These are phyloP conservation scores for Psilopogon haemacephalus DNA, from an alignment of 2,113 vertebrate genomes.

Conservation along the genomic window DNA sequence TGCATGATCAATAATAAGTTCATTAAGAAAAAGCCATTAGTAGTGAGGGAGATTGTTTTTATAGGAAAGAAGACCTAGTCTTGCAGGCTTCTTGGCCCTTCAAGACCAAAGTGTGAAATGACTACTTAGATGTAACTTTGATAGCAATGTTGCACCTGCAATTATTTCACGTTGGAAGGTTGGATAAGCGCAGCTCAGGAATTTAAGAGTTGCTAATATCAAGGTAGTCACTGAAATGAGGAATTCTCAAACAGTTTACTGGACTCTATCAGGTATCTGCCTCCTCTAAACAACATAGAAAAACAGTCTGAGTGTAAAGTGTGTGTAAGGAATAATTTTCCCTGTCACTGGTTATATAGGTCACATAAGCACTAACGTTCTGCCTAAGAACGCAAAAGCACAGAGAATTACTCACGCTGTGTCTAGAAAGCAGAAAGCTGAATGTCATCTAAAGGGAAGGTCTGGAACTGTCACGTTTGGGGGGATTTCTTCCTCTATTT, in stretches of 20 bases:
- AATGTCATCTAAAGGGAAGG: background rate
- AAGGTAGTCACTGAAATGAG: background rate
- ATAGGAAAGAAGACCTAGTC: background rate
- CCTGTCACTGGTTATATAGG: constrained; percentile 45
- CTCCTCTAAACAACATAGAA: background rate
- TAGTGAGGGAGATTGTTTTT: background rate
- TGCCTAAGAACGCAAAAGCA: constrained; percentile 2
- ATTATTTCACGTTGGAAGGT: background rate
- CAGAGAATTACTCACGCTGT: background rate
- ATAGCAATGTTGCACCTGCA: background rate
- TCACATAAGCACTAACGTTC: constrained; percentile 23
- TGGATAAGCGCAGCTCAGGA: background rate
- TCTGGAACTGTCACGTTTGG: background rate
- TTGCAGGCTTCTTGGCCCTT: background rate
- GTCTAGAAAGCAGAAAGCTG: background rate
- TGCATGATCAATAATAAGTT: background rate
- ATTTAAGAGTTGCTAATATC: background rate
- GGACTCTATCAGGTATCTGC: background rate
- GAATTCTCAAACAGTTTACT: background rate
- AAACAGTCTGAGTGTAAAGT: background rate
- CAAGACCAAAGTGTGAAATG: background rate
- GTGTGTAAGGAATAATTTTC: background rate
- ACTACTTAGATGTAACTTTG: background rate
- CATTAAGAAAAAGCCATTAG: background rate
- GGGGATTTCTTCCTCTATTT: background rate